These are phyloP conservation scores for Etheostoma perlongum DNA, from an alignment of 2,797 vertebrate genomes.

Conservation along the genomic window DNA sequence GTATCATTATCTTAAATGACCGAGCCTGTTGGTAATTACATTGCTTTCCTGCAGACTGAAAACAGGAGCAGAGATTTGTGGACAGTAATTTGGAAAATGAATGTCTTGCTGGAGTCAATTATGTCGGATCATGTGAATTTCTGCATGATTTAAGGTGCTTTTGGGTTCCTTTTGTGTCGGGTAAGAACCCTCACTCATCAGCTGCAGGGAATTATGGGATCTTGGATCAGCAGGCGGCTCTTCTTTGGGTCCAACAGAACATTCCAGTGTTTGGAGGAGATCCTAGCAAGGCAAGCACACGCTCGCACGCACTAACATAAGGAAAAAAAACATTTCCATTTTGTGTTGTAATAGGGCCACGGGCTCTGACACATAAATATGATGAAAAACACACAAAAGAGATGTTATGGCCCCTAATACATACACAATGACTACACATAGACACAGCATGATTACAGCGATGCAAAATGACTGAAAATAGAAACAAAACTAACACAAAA, in stretches of 20 bases:
- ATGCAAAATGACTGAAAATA: no score
- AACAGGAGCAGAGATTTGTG: conserved; percentile 35
- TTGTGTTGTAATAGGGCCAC: no score
- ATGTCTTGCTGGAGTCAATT: conserved; percentile 53
- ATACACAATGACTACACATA: no score
- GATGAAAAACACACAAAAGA: no score
- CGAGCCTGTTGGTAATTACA: conserved; percentile 30
- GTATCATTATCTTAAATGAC: conserved; percentile 31
- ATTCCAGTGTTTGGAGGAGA: conserved; percentile 84
- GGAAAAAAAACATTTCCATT: no score
- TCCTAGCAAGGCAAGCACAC: conserved; percentile 77
- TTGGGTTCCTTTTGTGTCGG: conserved; percentile 87
- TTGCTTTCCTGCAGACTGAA: conserved; percentile 15
- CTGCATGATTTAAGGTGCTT: conserved; percentile 77
- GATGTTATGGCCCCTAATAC: no score
- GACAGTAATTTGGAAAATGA: conserved; percentile 50
- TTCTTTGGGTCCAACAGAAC: conserved; percentile 85
- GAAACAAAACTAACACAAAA: no score
- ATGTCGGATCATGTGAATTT: conserved; percentile 58
- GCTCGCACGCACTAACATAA: background rate
- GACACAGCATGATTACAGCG: no score
- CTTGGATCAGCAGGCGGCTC: conserved; percentile 86
- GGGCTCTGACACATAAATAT: no score
- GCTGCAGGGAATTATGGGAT: conserved; percentile 85
- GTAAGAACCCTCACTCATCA: conserved; percentile 74